Conservation (phyloP, 2,113 vertebrate species). For the Numenius arquata region DNA sequence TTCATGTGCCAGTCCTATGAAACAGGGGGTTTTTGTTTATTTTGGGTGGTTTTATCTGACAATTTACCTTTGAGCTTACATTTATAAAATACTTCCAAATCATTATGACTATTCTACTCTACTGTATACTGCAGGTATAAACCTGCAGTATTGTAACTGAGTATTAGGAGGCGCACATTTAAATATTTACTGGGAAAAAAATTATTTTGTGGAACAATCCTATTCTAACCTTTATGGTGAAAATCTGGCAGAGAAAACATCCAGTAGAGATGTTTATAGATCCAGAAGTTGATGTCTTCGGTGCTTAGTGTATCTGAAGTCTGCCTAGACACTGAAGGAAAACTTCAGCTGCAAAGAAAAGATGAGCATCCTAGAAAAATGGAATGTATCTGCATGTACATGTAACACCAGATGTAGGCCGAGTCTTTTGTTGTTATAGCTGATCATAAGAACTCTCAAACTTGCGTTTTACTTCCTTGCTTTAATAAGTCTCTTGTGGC, state of each 20-base stretch:
- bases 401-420: background rate
- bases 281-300: background rate
- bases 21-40: background rate
- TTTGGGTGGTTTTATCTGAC: background rate
- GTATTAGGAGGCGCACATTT: background rate
- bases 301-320: background rate
- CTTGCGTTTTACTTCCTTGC: background rate
- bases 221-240: background rate
- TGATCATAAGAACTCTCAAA: background rate
- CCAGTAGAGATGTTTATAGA: too few species aligned
- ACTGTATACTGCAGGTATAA: background rate
- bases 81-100: background rate
- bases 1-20: background rate
- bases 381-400: background rate
- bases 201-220: accelerated
- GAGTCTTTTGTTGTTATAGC: background rate
- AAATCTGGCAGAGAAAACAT: background rate
- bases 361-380: background rate
- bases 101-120: background rate
- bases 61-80: background rate
- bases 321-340: background rate
- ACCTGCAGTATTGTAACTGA: background rate
- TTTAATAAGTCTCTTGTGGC: background rate
- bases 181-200: background rate
- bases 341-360: background rate